Conservation (phyloP, 2,113 vertebrate genomes). For the Centropristis striata region DNA sequence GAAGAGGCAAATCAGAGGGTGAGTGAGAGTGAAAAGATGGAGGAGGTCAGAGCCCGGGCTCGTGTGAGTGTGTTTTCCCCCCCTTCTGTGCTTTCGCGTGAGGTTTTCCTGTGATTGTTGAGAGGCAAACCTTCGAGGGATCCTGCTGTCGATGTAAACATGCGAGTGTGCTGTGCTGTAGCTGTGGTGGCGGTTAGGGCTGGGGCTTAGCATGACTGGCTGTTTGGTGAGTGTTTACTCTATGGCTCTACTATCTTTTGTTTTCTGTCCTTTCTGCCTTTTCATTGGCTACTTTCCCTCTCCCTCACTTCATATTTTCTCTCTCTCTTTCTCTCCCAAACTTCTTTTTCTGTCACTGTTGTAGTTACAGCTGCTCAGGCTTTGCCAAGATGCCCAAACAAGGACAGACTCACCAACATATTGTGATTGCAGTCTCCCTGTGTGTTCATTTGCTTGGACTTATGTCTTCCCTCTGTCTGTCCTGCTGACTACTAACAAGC, state of each 20-base stretch:
- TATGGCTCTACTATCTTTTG: constrained; percentile 9
- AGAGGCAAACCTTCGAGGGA: constrained; percentile 72
- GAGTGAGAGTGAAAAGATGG: constrained; percentile 46
- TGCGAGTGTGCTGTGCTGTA: constrained; percentile 37
- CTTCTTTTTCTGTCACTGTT: constrained; percentile 39
- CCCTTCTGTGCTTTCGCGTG: constrained; percentile 21
- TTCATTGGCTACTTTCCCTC: constrained; percentile 5
- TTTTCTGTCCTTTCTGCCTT: background rate
- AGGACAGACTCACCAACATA: constrained; percentile 60
- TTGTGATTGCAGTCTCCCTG: constrained; percentile 42
- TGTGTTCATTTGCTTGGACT: constrained; percentile 46
- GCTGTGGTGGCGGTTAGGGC: constrained; percentile 38
- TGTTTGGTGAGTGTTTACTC: constrained; percentile 71
- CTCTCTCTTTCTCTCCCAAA: constrained; percentile 36
- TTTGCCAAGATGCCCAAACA: constrained; percentile 79
- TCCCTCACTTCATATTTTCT: background rate
- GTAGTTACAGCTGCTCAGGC: constrained; percentile 39
- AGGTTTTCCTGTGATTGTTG: constrained; percentile 79
- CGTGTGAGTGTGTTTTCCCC: constrained; percentile 17
- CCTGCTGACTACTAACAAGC: constrained; percentile 23
- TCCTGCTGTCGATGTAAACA: constrained; percentile 67
- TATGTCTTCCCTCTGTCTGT: constrained; percentile 1
- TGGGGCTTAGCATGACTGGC: constrained; percentile 55
- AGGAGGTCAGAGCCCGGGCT: constrained; percentile 59
- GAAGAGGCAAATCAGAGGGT: constrained; percentile 52